Conservation (phyloP, 2,113 vertebrate species). For the Sprattus sprattus region DNA sequence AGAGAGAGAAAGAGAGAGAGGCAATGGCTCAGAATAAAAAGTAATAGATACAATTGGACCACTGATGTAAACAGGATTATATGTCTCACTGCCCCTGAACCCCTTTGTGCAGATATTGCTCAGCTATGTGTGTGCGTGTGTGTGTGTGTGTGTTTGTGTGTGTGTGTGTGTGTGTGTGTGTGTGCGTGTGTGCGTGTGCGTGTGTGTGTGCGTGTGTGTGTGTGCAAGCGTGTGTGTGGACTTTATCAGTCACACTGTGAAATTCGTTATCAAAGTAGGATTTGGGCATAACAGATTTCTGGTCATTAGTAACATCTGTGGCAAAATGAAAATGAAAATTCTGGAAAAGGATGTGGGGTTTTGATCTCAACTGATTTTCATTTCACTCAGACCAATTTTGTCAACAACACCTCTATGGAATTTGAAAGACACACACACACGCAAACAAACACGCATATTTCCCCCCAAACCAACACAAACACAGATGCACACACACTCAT, state of each 20-base stretch:
- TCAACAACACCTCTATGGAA: background rate
- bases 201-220: conserved; percentile 33
- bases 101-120: background rate
- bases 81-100: background rate
- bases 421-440: background rate
- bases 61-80: conserved; percentile 10
- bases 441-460: background rate
- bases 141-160: background rate
- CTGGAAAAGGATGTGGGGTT: background rate
- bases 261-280: background rate
- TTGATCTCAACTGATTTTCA: background rate
- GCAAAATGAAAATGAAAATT: background rate
- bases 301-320: background rate
- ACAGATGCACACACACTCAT: background rate
- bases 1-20: background rate
- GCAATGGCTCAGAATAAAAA: conserved; percentile 1
- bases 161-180: conserved; percentile 34
- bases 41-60: conserved; percentile 1
- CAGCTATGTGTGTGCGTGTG: background rate
- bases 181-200: conserved; percentile 32
- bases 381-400: background rate
- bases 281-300: background rate
- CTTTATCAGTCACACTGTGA: background rate
- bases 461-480: background rate
- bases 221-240: conserved; percentile 36